Evolutionary conservation across 2,888 invertebrate species (phyloP).

Genomic region (Dryadula phaetusa): DNA sequence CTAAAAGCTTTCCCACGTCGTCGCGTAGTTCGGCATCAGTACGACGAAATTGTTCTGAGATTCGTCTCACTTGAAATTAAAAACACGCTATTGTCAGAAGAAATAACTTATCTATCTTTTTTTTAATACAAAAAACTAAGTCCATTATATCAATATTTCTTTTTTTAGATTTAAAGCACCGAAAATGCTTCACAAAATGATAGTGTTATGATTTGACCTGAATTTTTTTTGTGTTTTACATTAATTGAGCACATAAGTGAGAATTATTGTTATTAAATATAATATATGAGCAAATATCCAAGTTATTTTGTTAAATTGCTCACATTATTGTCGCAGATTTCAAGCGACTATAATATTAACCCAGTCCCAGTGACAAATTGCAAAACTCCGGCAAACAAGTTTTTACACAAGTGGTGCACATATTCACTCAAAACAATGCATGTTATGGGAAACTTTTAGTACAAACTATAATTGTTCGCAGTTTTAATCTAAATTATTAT

Average conservation of each 20-base stretch:
- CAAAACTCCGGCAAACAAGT: slow-evolving; percentile 65
- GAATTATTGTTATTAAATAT: background rate
- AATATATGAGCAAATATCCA: slow-evolving; percentile 19
- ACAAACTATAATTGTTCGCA: slow-evolving; percentile 64
- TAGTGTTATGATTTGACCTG: background rate
- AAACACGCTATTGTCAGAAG: slow-evolving; percentile 36
- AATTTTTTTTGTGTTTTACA: background rate
- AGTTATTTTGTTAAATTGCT: slow-evolving; percentile 31
- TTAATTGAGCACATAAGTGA: background rate
- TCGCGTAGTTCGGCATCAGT: slow-evolving; percentile 13
- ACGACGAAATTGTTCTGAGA: slow-evolving; percentile 30
- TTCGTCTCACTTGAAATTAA: slow-evolving; percentile 37
- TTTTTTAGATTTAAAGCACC: background rate
- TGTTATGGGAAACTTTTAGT: slow-evolving; percentile 69
- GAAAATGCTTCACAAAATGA: background rate
- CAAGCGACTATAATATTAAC: slow-evolving; percentile 25
- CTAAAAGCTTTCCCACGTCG: slow-evolving; percentile 36
- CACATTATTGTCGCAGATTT: slow-evolving; percentile 26
- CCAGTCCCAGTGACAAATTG: slow-evolving; percentile 55
- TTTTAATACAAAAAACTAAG: background rate
- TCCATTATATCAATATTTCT: background rate
- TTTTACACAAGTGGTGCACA: slow-evolving; percentile 69
- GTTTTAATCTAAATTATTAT: slow-evolving; percentile 66
- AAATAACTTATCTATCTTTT: slow-evolving; percentile 14
- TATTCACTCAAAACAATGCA: slow-evolving; percentile 67